Base-by-base conservation (phyloP, 2,113 vertebrate genomes). In the Spea multiplicata region DNA sequence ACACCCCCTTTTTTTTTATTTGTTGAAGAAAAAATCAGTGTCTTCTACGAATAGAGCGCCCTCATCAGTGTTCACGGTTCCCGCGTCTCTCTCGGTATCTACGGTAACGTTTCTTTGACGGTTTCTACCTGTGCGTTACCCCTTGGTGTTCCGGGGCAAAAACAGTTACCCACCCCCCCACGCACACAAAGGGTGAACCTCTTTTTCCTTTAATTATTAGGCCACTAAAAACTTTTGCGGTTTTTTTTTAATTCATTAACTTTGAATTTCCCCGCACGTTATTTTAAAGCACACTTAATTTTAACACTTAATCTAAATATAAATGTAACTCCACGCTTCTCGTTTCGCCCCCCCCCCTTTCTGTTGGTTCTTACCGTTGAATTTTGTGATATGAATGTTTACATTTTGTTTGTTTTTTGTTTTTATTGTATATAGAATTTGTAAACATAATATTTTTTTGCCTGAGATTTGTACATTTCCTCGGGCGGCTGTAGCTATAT, bases 401-500 rank as follows among this genome's bases (percentile, higher is more conserved):
- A 91, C 90, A 90, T 91, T 91, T 89, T 91, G 89, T 86, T 50
- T 53, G 48, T 62, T 64, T 5, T 72, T 73, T 9, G 59, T 72
- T 89, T 90, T 92, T 91, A 85, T 83, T 96, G 94, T 95, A 96
- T 84, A 95, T 94, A 95, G 87, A 88, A 30, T 93, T 92, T 94
- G 91, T 94, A 94, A 91, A 93, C 91, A 92, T 92, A 85, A 85
- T 85, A 74, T 84, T 84, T 78, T 75, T 90, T 90, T 87, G 90
- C 92, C 89, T 86, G 84, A 91, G 92, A 87, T 92, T 92, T 95
- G 93, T 98, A 95, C 84, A 97, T 94, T 95, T 88, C 30, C 92
- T 93, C 92, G 93, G 91, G 90, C 94, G 55, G 88, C 91, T 92
- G 90, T 91, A 90, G 91, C 92, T 92, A 89, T 96, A 98, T 98